Conservation (phyloP, 2,113 vertebrate genomes). For the Sphaerodactylus townsendi region DNA sequence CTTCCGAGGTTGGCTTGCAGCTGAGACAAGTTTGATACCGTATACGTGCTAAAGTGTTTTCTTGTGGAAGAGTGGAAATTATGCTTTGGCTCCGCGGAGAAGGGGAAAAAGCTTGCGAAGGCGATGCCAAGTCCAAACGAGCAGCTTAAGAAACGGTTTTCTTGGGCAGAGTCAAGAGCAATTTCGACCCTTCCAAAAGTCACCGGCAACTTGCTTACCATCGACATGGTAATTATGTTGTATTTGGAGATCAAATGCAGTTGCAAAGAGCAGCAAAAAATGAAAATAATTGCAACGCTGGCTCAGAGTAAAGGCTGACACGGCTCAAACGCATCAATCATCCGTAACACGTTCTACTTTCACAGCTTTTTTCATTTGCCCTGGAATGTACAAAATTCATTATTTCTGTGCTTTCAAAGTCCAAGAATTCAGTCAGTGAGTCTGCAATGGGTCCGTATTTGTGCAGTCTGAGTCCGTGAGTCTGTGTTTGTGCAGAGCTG, state of each 20-base stretch:
- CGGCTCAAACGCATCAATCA: background rate
- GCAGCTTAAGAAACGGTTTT: background rate
- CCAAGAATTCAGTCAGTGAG: too few relatives aligned
- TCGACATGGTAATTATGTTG: background rate
- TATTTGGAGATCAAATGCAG: background rate
- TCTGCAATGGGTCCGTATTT: too few relatives aligned
- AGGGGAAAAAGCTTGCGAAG: background rate
- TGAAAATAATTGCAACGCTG: background rate
- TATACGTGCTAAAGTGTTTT: background rate
- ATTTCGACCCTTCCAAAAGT: background rate
- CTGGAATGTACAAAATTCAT: background rate
- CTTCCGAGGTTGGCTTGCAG: background rate
- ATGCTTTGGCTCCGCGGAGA: background rate
- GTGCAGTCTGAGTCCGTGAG: too few relatives aligned
- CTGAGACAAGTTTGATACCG: background rate
- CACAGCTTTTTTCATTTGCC: background rate
- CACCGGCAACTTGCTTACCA: background rate
- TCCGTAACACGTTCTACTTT: background rate
- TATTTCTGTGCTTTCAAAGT: too few relatives aligned
- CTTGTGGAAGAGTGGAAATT: background rate
- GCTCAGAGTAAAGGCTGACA: background rate
- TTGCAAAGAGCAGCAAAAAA: background rate
- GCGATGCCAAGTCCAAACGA: background rate
- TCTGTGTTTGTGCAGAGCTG: background rate
- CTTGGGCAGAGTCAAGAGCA: rapidly evolving